Evolutionary conservation across 2,797 vertebrate species (phyloP).

Genomic region (Trematomus bernacchii): DNA sequence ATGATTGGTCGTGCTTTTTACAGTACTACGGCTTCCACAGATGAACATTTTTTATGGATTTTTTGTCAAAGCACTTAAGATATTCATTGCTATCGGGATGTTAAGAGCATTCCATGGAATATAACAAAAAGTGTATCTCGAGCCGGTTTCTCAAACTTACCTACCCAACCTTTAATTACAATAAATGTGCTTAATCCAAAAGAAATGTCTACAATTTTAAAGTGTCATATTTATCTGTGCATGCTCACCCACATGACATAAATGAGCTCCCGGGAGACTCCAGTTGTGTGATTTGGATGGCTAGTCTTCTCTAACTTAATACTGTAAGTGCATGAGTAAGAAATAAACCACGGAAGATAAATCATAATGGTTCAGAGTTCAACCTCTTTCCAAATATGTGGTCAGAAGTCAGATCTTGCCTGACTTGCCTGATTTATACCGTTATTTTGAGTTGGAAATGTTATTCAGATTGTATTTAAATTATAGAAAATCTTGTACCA

Average conservation of each 20-base stretch:
- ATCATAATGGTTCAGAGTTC: constrained; percentile 10
- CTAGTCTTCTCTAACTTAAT: constrained; percentile 32
- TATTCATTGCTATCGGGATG: too few relatives aligned
- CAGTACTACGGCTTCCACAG: too few relatives aligned
- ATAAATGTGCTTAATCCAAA: constrained; percentile 17
- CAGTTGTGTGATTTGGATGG: constrained; percentile 29
- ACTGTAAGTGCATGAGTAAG: constrained; percentile 25
- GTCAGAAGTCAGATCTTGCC: not conserved
- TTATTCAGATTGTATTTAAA: too few relatives aligned
- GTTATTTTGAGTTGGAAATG: too few relatives aligned
- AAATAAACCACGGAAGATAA: constrained; percentile 3
- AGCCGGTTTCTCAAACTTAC: too few relatives aligned
- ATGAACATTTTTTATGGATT: too few relatives aligned
- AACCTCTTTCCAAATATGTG: not conserved
- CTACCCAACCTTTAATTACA: too few relatives aligned
- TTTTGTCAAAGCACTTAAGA: too few relatives aligned
- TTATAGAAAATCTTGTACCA: too few relatives aligned
- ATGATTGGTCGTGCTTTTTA: too few relatives aligned
- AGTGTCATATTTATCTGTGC: constrained; percentile 32
- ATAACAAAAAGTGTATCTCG: too few relatives aligned
- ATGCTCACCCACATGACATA: constrained; percentile 27
- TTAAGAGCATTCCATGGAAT: too few relatives aligned
- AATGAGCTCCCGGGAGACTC: constrained; percentile 32
- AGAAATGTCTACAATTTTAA: constrained; percentile 32
- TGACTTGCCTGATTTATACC: not conserved